These are phyloP conservation scores for Parnassius mnemosyne DNA, from an alignment of 2,888 invertebrate species.

Conservation along the genomic window DNA sequence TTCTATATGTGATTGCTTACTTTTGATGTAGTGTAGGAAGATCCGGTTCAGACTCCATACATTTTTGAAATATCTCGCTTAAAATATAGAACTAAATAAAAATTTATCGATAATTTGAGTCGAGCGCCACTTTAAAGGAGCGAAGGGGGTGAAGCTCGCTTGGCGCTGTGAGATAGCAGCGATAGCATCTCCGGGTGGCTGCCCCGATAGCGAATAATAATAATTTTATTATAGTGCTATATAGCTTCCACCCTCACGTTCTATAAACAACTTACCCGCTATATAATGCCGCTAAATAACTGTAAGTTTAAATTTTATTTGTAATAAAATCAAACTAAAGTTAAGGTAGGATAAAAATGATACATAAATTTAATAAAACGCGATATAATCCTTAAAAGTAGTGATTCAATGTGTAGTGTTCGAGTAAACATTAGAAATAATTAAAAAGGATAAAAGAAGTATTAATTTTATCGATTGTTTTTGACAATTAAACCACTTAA, in stretches of 20 bases:
- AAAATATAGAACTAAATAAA: background rate
- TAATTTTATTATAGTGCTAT: constrained; percentile 76
- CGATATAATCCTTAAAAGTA: too few relatives aligned
- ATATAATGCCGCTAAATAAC: constrained; percentile 15
- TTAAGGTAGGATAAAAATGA: too few relatives aligned
- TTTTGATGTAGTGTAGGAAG: background rate
- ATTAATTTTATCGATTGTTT: too few relatives aligned
- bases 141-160: constrained; percentile 77
- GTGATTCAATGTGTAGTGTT: too few relatives aligned
- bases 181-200: constrained; percentile 75
- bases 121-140: constrained; percentile 41
- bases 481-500: too few relatives aligned
- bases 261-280: constrained; percentile 29
- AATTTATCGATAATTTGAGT: constrained; percentile 38
- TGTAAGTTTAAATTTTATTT: constrained; percentile 11
- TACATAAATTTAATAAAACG: too few relatives aligned
- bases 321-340: background rate
- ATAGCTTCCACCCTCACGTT: constrained; percentile 51
- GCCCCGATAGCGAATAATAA: constrained; percentile 78
- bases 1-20: too few relatives aligned
- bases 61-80: too few relatives aligned
- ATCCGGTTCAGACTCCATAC: too few relatives aligned
- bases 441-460: too few relatives aligned
- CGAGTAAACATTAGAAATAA: too few relatives aligned
- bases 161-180: constrained; percentile 75